Conservation (phyloP, 2,797 vertebrate genomes). For the Galagoides demidoff region DNA sequence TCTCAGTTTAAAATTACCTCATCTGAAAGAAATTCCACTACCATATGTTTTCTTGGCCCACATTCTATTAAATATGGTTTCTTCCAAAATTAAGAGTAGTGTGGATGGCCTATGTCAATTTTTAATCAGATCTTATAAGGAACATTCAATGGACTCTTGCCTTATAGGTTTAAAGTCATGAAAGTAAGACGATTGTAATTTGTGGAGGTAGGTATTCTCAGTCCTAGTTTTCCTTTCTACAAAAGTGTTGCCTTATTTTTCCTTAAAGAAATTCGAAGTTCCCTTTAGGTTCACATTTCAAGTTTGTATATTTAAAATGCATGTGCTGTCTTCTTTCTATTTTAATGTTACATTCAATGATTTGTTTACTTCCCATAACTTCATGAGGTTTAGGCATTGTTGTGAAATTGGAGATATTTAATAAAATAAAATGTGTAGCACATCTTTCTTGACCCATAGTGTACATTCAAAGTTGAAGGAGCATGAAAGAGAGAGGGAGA, state of each 20-base stretch:
- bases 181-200: neutral
- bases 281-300: neutral
- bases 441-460: neutral
- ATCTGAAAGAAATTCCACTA: constrained; percentile 83
- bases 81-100: constrained; percentile 31
- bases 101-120: neutral
- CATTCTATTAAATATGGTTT: constrained; percentile 68
- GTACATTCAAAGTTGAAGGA: neutral
- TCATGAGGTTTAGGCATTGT: neutral
- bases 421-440: neutral
- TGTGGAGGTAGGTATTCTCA: neutral
- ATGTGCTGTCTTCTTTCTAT: neutral
- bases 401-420: neutral
- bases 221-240: neutral
- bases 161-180: neutral
- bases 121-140: neutral
- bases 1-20: constrained; percentile 83
- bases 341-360: neutral
- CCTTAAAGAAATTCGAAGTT: neutral
- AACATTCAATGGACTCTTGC: neutral
- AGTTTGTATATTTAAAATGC: constrained; percentile 26
- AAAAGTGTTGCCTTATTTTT: neutral
- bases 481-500: neutral
- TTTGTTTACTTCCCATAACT: neutral
- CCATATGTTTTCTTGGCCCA: constrained; percentile 83